Evolutionary conservation across 2,888 invertebrate species (phyloP), one percentile per base, ranked within the genome.

Genomic region (Fissipunctia ypsillon): DNA sequence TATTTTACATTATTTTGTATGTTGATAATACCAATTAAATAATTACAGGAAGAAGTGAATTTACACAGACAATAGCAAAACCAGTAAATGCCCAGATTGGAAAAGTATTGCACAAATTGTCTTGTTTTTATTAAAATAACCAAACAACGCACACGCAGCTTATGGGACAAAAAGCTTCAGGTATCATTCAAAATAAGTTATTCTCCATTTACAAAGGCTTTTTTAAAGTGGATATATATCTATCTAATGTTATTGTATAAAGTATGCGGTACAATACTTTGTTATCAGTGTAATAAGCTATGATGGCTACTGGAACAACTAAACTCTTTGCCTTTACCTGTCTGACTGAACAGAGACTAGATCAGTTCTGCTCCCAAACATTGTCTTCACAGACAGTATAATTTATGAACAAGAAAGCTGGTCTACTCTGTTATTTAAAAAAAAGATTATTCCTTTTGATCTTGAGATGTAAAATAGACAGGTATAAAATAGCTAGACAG

Each of bases 401-500:
- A 72, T 84, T 69, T 72, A 81, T 56, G 19, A 35, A 38, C n/a
- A 65, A 43, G 16, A 77, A 38, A 56, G 35, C 50, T 59, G 16
- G 1, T 19, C 56, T 70, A 41, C 28, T 64, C 25, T 1, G 3
- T 56, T 65, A 59, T 59, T 72, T 28, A 69, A 59, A 12, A 59
- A 54, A 25, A 19, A 50, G 25, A 61, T 4, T 50, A n/a, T 28
- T 28, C 25, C 60, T 71, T 83, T 73, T 73, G 69, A 81, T 78
- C 66, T 73, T 66, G 10, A 4, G 4, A 31, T 56, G 16, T 60
- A 38, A 67, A 57, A 65, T 70, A 76, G 12, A 67, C 41, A 9
- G 16, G 1, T 35, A n/a, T 48, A 48, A 54, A 43, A 57, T 45
- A 56, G 9, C 31, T 25, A 57, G 54, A 12, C 52, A 67, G 45